These are phyloP conservation scores for Orthosia gracilis DNA, from an alignment of 2,888 invertebrate species.

Conservation along the genomic window DNA sequence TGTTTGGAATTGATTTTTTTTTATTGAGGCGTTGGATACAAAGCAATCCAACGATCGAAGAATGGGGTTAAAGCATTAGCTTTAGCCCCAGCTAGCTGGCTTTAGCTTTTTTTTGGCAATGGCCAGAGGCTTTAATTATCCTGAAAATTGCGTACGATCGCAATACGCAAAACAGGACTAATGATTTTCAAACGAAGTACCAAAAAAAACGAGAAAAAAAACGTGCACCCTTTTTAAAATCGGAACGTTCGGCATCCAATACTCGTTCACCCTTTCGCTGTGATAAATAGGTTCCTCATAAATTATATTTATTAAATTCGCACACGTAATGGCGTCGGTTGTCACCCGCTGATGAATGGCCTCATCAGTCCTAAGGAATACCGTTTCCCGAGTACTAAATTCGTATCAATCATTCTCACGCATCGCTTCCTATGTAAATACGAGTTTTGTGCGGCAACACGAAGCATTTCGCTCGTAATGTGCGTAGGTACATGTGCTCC, in stretches of 20 bases:
- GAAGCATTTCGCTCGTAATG: conserved; percentile 55
- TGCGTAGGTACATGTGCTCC: conserved; percentile 61
- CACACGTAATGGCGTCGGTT: conserved; percentile 73
- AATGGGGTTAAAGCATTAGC: no score
- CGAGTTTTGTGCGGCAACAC: conserved; percentile 75
- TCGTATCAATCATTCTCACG: conserved; percentile 88
- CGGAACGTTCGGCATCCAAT: conserved; percentile 53
- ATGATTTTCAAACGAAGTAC: conserved; percentile 42
- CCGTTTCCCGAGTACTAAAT: conserved; percentile 70
- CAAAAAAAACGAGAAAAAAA: conserved; percentile 15
- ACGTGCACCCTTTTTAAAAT: conserved; percentile 55
- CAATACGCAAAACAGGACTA: conserved; percentile 30
- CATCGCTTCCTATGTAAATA: conserved; percentile 83
- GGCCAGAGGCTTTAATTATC: conserved; percentile 23
- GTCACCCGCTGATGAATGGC: conserved; percentile 85
- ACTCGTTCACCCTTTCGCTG: conserved; percentile 56
- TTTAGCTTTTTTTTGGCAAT: no score
- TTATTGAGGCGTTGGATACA: not conserved
- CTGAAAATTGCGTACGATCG: conserved; percentile 13
- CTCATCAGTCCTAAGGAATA: conserved; percentile 78
- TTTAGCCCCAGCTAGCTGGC: no score
- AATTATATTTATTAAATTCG: conserved; percentile 80
- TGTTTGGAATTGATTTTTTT: not conserved
- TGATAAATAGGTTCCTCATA: conserved; percentile 66
- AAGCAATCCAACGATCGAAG: no score